Base-by-base conservation (phyloP, 1,140 invertebrate genomes). In the Temnothorax curvispinosus region DNA sequence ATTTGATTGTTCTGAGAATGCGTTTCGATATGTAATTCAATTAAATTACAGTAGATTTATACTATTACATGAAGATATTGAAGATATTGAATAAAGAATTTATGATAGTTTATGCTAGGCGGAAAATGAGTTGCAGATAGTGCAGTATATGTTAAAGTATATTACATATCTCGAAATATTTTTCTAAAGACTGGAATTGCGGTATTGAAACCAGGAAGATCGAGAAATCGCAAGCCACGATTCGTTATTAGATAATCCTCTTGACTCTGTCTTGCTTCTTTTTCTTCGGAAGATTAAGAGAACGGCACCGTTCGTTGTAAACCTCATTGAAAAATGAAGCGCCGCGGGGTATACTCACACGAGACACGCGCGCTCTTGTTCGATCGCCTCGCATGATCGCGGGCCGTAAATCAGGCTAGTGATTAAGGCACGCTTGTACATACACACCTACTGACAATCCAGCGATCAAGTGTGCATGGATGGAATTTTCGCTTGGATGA, bases 391-490 rank as follows among this genome's bases (percentile, higher is more conserved):
- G 89, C 89, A 85, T 90, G 89, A 54, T 74, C 69, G 50, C 60
- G 13, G 47, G 13, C 47, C 86, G 58, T 90, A 90, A 90, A 90
- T 90, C 89, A 81, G 74, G 27, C 9, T 18, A 64, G 86, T 88
- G 81, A 90, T 90, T 90, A 90, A 90, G 87, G 86, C 86, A 47
- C 56, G 76, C 86, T 78, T 80, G 88, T 89, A 87, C 86, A 76
- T 82, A 90, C 88, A 87, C 88, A 81, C 76, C 81, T 81, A 85
- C 60, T 90, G 86, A 90, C 89, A 86, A 90, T 90, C 89, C 64
- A 64, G 5, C 86, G 88, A 82, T 88, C 81, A 71, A 52, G 78
- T 50, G 50, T 27, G 52, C 56, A 64, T 11, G 86, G 50, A 52
- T 27, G 47, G 69, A 67, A 74, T 88, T 90, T 87, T 90, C 60